Conservation (phyloP, 2,797 vertebrate genomes). For the Tympanoctomys barrerae region DNA sequence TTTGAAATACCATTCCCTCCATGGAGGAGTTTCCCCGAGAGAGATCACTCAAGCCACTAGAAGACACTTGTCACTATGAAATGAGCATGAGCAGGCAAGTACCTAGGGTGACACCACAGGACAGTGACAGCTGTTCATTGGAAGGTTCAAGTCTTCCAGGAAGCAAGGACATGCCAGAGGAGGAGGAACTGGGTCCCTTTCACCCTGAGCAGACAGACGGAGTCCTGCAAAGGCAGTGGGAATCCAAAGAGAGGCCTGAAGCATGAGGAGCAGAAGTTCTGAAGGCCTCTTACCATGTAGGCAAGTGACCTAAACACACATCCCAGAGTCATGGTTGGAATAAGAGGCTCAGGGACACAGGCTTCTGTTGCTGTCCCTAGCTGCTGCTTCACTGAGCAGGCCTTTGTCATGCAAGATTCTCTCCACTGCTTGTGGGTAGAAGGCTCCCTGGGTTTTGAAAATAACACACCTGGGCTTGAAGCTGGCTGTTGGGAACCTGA, state of each 20-base stretch:
- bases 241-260: no score
- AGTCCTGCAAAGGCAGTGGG: neutral
- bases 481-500: neutral
- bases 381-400: neutral
- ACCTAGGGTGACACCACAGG: neutral
- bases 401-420: neutral
- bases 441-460: neutral
- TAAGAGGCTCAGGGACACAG: rapidly evolving
- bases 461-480: neutral
- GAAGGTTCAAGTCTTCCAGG: neutral
- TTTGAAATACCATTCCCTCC: neutral
- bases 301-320: neutral
- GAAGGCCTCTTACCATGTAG: neutral
- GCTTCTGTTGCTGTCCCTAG: neutral
- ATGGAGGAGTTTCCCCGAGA: neutral
- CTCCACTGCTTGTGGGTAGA: rapidly evolving
- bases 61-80: neutral
- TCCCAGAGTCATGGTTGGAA: neutral
- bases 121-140: neutral
- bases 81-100: neutral
- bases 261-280: neutral
- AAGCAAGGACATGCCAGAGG: neutral
- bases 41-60: neutral
- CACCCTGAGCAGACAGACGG: neutral
- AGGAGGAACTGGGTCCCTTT: neutral